Conservation (phyloP, 2,797 vertebrate species). For the Clamator glandarius region DNA sequence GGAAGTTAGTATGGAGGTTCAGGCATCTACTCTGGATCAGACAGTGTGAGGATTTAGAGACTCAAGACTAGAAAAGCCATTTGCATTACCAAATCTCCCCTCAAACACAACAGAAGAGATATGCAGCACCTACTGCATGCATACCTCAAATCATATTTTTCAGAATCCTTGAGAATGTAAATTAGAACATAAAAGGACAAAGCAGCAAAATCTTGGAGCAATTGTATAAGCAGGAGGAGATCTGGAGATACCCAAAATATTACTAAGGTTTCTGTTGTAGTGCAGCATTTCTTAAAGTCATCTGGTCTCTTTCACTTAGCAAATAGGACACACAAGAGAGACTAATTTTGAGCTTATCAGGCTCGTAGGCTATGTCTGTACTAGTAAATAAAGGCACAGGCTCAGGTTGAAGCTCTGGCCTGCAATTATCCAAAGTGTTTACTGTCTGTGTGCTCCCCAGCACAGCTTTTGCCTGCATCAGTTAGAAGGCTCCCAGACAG, state of each 20-base stretch:
- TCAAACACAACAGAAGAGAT: not conserved
- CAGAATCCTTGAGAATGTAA: not conserved
- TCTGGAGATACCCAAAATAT: not conserved
- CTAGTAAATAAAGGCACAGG: not conserved
- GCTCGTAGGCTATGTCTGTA: constrained; percentile 26
- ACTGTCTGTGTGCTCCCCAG: not conserved
- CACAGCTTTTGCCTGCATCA: not conserved
- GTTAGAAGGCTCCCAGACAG: not conserved
- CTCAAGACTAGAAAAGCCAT: not conserved
- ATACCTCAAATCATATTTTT: not conserved
- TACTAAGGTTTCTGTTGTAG: not conserved
- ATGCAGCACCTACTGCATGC: not conserved
- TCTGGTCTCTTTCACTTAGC: constrained; percentile 29
- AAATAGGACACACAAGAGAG: not conserved
- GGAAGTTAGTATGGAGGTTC: not conserved
- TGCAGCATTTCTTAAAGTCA: not conserved
- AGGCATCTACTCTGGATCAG: not conserved
- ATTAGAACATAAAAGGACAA: not conserved
- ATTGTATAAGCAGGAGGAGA: not conserved
- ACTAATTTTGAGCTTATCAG: constrained; percentile 18
- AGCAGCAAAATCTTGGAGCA: not conserved
- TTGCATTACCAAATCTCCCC: not conserved
- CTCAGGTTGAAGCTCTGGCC: not conserved
- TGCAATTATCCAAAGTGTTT: not conserved
- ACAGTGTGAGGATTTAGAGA: not conserved